Conservation (phyloP, 2,797 vertebrate species). For the Gymnoscopelus braueri region DNA sequence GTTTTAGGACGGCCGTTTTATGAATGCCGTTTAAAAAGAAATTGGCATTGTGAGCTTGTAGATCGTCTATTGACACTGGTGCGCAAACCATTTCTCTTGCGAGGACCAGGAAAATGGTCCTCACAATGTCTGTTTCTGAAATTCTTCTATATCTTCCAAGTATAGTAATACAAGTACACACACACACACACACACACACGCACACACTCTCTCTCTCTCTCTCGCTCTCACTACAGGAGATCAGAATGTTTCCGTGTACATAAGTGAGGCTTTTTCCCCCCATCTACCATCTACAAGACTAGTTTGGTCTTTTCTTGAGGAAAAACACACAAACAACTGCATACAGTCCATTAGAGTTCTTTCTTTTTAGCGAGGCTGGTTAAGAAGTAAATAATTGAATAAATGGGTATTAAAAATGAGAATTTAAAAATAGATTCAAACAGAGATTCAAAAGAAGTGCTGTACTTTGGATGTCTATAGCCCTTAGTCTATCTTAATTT, state of each 20-base stretch:
- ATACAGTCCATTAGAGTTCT: conserved; percentile 59
- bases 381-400: conserved; percentile 53
- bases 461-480: conserved; percentile 84
- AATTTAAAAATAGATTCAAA: conserved; percentile 50
- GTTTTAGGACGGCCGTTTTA: too few species aligned
- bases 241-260: conserved; percentile 66
- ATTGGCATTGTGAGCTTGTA: too few species aligned
- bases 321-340: conserved; percentile 51
- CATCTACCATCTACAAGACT: conserved; percentile 56
- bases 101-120: too few species aligned
- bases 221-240: conserved; percentile 6
- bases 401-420: conserved; percentile 59
- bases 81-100: too few species aligned
- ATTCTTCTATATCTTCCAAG: too few species aligned
- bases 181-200: neutral
- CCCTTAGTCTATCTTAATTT: conserved; percentile 85
- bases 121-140: too few species aligned
- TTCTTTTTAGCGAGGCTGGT: conserved; percentile 63
- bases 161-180: neutral
- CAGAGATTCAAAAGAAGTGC: conserved; percentile 73
- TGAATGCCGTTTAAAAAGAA: too few species aligned
- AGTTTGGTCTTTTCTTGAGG: conserved; percentile 39
- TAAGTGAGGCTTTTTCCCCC: conserved; percentile 54
- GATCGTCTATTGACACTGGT: too few species aligned
- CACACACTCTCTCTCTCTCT: conserved; percentile 16